Evolutionary conservation across 2,113 vertebrate genomes (phyloP), one percentile per base, ranked within the genome.

Genomic region (Neoarius graeffei): DNA sequence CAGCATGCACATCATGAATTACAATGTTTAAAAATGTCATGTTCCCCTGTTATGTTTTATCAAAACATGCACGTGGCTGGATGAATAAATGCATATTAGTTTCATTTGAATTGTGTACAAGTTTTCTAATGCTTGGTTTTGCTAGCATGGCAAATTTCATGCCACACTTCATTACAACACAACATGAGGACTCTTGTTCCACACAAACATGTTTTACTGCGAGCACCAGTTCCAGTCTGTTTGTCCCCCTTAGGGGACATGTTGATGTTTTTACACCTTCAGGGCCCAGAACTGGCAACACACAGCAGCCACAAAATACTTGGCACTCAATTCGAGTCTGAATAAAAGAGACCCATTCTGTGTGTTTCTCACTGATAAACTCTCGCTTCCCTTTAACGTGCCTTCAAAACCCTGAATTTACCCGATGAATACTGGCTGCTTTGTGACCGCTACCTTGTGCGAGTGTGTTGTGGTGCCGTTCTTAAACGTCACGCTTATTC

Each of bases 321-420:
- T 94, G 92, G 93, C 93, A 90, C 77, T 86, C 88, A 88, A 56
- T 57, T 92, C 90, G 92, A 93, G 88, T 91, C 87, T 90, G 93
- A 93, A 94, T 91, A 94, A 89, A 94, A 87, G 81, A 91, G 91
- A 86, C 73, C 91, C 80, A 94, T 95, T 95, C 93, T 94, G 93
- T 86, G 54, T 90, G 91, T 91, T 90, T 89, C 91, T 93, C 73
- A 80, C 91, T 92, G 93, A 92, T 92, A 91, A 92, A 93, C 79
- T 81, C 42, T 54, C 48, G 13, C 15, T 57, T 71, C 56, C 14
- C 71, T 19, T 82, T 87, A 79, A 91, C 52, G 83, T 90, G 83
- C 88, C 89, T 79, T 79, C 23, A 79, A 87, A 88, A 82, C 86
- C 91, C 81, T 82, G 76, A 88, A 92, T 90, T 91, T 87, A 86